Conservation (phyloP, 2,113 vertebrate genomes). For the Albula glossodonta region DNA sequence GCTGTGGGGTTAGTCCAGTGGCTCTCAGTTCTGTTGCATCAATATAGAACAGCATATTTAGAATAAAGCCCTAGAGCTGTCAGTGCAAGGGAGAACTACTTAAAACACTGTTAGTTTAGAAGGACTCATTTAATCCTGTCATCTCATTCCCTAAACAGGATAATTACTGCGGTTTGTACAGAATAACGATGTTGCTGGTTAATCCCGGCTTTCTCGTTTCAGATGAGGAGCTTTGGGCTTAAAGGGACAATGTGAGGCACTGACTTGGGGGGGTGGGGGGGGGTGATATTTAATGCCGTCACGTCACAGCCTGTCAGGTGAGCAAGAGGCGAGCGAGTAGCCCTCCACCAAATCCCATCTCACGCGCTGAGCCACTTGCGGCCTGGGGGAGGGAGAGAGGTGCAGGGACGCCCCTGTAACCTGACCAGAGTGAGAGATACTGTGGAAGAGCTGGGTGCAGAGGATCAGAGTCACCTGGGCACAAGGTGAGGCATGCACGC, state of each 20-base stretch:
- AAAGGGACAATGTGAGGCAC: slow-evolving; percentile 38
- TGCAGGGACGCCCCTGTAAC: no score
- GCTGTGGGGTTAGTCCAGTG: neutral
- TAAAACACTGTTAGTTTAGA: slow-evolving; percentile 25
- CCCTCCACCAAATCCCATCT: slow-evolving; percentile 1
- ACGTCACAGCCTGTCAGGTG: slow-evolving; percentile 23
- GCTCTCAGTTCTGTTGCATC: neutral
- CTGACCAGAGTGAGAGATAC: no score
- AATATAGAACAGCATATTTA: neutral
- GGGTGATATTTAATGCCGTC: slow-evolving; percentile 25
- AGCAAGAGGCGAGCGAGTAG: slow-evolving; percentile 13
- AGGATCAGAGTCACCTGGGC: no score
- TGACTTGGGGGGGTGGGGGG: neutral
- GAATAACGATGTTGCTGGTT: slow-evolving; percentile 33
- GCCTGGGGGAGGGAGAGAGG: no score
- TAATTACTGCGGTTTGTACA: slow-evolving; percentile 37
- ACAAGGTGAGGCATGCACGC: no score
- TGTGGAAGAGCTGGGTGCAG: no score
- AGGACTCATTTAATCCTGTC: slow-evolving; percentile 36
- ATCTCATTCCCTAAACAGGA: slow-evolving; percentile 37
- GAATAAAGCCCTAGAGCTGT: slow-evolving; percentile 26
- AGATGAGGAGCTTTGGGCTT: slow-evolving; percentile 37
- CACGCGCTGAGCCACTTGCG: neutral
- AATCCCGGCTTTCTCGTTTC: slow-evolving; percentile 37
- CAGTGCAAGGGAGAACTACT: slow-evolving; percentile 24